Conservation (phyloP, 1,140 invertebrate genomes). For the Lasaia peninsularis region DNA sequence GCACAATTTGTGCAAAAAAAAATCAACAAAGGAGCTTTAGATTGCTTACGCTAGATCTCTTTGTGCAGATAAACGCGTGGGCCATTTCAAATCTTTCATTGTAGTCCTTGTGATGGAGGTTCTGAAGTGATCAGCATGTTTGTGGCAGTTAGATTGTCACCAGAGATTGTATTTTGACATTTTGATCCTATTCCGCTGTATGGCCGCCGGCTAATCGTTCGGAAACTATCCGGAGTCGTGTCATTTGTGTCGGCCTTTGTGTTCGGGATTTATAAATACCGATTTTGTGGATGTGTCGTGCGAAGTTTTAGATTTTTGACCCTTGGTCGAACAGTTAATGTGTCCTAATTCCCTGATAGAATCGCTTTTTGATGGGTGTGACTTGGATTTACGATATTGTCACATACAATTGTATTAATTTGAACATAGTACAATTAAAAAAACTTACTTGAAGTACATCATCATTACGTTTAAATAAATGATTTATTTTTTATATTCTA, state of each 20-base stretch:
- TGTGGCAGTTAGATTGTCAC: constrained; percentile 43
- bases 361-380: no score
- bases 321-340: no score
- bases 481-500: no score
- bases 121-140: constrained; percentile 9
- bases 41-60: constrained; percentile 49
- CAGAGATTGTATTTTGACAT: constrained; percentile 72
- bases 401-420: no score
- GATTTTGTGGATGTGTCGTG: background rate
- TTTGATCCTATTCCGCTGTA: constrained; percentile 66
- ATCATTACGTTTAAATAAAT: no score
- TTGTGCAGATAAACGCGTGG: constrained; percentile 30
- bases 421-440: no score
- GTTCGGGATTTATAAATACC: background rate
- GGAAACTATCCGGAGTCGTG: constrained; percentile 39
- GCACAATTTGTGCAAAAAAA: background rate
- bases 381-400: no score
- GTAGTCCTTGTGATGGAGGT: constrained; percentile 3
- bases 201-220: constrained; percentile 63
- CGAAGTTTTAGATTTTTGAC: background rate
- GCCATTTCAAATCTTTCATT: background rate
- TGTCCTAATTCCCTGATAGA: no score
- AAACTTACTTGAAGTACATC: no score
- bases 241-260: constrained; percentile 6
- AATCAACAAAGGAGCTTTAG: constrained; percentile 41